Evolutionary conservation across 2,797 vertebrate species (phyloP).

Genomic region (Cyclura pinguis): DNA sequence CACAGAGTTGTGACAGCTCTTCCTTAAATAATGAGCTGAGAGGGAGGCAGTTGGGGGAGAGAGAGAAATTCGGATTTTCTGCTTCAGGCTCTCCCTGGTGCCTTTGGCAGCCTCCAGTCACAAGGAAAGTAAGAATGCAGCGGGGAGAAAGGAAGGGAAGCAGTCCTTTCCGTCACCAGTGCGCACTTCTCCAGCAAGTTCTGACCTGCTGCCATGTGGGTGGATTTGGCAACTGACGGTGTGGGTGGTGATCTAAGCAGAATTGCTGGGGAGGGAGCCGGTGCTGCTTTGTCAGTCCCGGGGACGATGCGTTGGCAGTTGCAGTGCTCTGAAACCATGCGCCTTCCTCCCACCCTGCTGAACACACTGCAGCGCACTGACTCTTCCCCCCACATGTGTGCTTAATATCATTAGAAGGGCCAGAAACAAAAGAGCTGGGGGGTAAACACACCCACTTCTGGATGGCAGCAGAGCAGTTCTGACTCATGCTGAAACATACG

Average conservation of each 20-base stretch:
- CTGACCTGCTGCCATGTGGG: conserved; percentile 12
- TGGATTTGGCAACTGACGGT: conserved; percentile 3
- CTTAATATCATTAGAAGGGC: too few species aligned
- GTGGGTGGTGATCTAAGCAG: conserved; percentile 23
- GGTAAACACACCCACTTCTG: background rate
- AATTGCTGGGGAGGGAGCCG: background rate
- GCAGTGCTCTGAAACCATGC: background rate
- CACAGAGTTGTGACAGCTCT: background rate
- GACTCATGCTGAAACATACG: background rate
- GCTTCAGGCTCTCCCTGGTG: background rate
- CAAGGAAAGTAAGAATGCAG: too few species aligned
- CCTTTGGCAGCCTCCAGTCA: background rate
- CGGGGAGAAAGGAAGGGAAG: background rate
- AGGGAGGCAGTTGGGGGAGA: too few species aligned
- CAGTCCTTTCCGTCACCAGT: background rate
- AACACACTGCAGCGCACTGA: background rate
- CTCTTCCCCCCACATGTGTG: too few species aligned
- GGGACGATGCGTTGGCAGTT: background rate
- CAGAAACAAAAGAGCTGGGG: background rate
- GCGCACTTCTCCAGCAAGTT: background rate
- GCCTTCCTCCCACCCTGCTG: background rate
- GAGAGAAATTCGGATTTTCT: background rate
- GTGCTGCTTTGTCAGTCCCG: background rate
- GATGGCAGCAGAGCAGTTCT: background rate
- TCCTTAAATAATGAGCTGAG: background rate